Percentiles rank a stretch among this genome's conserved stretches.
Evolutionary conservation across 2,888 invertebrate species (phyloP).

Genomic region (Nysson spinosus): DNA sequence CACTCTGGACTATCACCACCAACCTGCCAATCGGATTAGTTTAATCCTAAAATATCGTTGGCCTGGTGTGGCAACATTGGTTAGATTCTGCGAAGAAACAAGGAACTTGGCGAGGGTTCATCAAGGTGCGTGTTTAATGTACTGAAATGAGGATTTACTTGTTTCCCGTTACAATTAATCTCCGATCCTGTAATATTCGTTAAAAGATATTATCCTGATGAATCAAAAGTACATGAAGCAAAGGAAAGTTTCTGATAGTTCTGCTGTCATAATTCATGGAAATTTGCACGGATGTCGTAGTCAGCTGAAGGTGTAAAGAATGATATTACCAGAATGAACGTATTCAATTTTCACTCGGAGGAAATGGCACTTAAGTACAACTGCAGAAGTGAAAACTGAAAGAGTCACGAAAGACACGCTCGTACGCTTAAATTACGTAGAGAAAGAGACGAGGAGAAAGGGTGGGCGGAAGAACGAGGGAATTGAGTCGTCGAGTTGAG

Average conservation of each 20-base stretch:
- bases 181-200: too few species aligned
- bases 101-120: not conserved
- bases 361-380: not conserved
- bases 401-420: not conserved
- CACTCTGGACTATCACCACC: slow-evolving; percentile 40
- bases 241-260: too few species aligned
- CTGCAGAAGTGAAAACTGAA: not conserved
- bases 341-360: too few species aligned
- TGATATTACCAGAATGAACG: too few species aligned
- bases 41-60: slow-evolving; percentile 62
- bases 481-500: slow-evolving; percentile 1
- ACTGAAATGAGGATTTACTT: not conserved
- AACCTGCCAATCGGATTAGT: slow-evolving; percentile 62
- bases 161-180: not conserved
- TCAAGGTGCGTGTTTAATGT: not conserved
- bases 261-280: too few species aligned
- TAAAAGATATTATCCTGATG: too few species aligned
- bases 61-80: slow-evolving; percentile 11
- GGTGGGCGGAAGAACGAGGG: not conserved
- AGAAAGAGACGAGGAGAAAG: not conserved
- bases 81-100: not conserved
- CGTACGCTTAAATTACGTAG: not conserved
- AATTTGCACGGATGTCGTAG: too few species aligned
- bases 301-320: too few species aligned
- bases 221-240: too few species aligned